phyloP scores from a whole-genome alignment of 2,797 vertebrate genomes.

The Holocentrus rufus region DNA sequence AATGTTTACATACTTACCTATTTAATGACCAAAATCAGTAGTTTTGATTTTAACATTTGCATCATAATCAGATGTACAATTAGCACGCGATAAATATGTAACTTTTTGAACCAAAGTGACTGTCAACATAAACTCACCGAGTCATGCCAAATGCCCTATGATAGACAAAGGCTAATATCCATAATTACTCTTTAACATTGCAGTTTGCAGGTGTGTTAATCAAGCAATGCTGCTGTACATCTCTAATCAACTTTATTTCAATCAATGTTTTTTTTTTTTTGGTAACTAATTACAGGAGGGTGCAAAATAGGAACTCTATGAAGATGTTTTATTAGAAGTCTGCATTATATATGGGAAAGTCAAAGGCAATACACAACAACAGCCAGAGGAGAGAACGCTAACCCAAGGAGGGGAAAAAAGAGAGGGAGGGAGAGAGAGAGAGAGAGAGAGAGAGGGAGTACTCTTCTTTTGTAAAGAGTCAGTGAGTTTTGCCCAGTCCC shows the following conservation, averaged over 20 bases:
- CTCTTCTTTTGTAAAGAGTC: slow-evolving; percentile 58
- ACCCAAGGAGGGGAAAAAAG: slow-evolving; percentile 1
- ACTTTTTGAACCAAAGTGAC: slow-evolving; percentile 32
- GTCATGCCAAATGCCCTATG: slow-evolving; percentile 38
- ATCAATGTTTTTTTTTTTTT: slow-evolving; percentile 34
- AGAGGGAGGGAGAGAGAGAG: slow-evolving; percentile 27
- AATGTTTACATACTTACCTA: slow-evolving; percentile 60
- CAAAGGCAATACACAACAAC: slow-evolving; percentile 26
- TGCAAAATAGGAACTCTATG: slow-evolving; percentile 24
- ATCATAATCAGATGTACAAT: slow-evolving; percentile 22
- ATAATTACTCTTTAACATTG: slow-evolving; percentile 53
- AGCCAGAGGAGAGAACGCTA: slow-evolving; percentile 24
- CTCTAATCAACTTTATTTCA: slow-evolving; percentile 36
- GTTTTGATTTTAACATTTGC: slow-evolving; percentile 50
- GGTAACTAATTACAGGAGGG: slow-evolving; percentile 9
- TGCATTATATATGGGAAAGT: neutral
- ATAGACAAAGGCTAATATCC: slow-evolving; percentile 40
- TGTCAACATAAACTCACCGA: slow-evolving; percentile 39
- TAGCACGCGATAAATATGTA: neutral
- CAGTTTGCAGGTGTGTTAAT: slow-evolving; percentile 38
- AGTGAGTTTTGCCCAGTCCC: slow-evolving; percentile 70
- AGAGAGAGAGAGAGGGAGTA: neutral
- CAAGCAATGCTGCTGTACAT: slow-evolving; percentile 35
- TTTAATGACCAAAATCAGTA: neutral
- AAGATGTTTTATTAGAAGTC: slow-evolving; percentile 2